Evolutionary conservation across 2,888 invertebrate genomes (phyloP).

Genomic region (Marasmarcha lunaedactyla): DNA sequence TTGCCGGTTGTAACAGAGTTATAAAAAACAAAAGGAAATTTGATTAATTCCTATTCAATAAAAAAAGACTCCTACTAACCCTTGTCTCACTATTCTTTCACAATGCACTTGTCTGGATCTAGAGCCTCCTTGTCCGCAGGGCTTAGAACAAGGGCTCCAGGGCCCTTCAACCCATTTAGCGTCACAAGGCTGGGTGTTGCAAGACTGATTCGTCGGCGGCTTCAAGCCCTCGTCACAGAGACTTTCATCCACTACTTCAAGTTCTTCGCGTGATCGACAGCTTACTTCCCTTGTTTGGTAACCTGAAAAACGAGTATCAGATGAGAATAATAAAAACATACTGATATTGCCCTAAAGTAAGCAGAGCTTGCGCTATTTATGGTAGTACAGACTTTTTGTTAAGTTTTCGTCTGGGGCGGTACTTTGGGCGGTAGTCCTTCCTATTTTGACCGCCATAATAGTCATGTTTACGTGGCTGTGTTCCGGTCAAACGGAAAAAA

Average conservation of each 20-base stretch:
- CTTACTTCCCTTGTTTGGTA: constrained; percentile 81
- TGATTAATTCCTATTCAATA: no score
- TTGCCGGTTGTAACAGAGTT: no score
- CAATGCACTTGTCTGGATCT: constrained; percentile 82
- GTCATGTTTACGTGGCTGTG: no score
- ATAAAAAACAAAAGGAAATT: no score
- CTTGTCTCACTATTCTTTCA: constrained; percentile 81
- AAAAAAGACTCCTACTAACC: constrained; percentile 58
- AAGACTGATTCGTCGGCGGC: constrained; percentile 78
- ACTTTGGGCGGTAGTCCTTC: no score
- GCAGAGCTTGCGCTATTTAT: no score
- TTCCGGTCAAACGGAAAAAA: no score
- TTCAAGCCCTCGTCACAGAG: constrained; percentile 84
- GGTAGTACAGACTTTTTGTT: no score
- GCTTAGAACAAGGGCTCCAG: constrained; percentile 86
- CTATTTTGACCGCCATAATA: no score
- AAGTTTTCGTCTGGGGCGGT: neutral
- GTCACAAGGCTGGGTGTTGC: constrained; percentile 82
- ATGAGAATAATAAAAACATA: no score
- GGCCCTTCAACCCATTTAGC: constrained; percentile 82
- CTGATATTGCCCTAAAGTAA: no score
- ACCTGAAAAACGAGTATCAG: constrained; percentile 52
- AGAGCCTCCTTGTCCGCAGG: constrained; percentile 82
- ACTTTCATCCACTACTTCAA: constrained; percentile 77
- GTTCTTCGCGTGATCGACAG: constrained; percentile 81